phyloP scores from a whole-genome alignment of 35 echinoderm and acorn worm genomes.

The Ophioderma brevispina region DNA sequence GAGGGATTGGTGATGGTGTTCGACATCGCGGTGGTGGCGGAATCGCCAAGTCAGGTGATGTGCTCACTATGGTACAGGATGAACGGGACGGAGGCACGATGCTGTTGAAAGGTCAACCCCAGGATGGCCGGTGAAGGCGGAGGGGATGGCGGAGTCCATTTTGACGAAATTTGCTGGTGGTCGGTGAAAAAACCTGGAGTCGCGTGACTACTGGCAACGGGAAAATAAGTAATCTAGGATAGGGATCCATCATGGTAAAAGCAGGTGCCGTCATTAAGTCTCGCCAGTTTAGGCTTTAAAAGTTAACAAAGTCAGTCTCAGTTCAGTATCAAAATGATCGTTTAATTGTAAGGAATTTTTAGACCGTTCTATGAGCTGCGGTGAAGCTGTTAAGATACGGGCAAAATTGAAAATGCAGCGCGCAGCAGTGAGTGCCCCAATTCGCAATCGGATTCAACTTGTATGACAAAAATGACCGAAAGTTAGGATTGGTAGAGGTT shows the following conservation, averaged over 20 bases:
- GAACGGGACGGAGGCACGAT: background rate
- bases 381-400: too few relatives aligned
- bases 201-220: background rate
- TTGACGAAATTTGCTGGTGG: background rate
- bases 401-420: too few relatives aligned
- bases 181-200: background rate
- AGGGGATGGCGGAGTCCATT: background rate
- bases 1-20: background rate
- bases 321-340: too few relatives aligned
- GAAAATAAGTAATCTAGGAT: background rate
- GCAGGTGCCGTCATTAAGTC: too few relatives aligned
- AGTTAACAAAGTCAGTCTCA: too few relatives aligned
- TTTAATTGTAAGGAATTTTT: too few relatives aligned
- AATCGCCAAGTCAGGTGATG: background rate
- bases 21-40: background rate
- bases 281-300: too few relatives aligned
- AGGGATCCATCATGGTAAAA: background rate
- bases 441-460: too few relatives aligned
- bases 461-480: too few relatives aligned
- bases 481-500: too few relatives aligned
- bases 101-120: background rate
- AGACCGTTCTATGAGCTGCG: too few relatives aligned
- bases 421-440: too few relatives aligned
- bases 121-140: background rate
- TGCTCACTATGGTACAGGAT: background rate